phyloP scores from a whole-genome alignment of 2,797 vertebrate genomes.

The Erpetoichthys calabaricus region DNA sequence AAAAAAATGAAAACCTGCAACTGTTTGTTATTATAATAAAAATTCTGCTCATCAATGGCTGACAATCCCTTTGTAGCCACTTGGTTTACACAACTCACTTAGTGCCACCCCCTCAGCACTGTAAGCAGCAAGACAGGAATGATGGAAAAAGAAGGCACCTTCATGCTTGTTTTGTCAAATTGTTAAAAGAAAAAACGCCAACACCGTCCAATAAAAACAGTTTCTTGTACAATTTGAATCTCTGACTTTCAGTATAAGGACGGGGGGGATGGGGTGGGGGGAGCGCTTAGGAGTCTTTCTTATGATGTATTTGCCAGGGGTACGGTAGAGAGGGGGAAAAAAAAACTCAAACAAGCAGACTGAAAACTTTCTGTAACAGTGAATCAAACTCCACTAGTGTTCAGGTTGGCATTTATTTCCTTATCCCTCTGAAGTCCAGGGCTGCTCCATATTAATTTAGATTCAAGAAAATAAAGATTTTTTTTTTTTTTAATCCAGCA shows the following conservation, averaged over 20 bases:
- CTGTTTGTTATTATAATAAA: slow-evolving; percentile 51
- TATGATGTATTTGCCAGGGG: no score
- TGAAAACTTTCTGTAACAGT: no score
- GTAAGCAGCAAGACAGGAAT: slow-evolving; percentile 72
- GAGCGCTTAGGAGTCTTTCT: slow-evolving; percentile 29
- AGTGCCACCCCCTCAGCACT: no score
- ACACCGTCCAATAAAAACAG: no score
- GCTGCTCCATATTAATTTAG: slow-evolving; percentile 37
- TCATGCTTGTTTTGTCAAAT: slow-evolving; percentile 72
- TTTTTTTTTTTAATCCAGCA: slow-evolving; percentile 7
- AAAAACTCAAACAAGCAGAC: slow-evolving; percentile 31
- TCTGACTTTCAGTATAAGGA: slow-evolving; percentile 34
- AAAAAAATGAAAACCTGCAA: no score
- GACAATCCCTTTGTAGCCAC: slow-evolving; percentile 50
- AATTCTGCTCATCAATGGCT: slow-evolving; percentile 56
- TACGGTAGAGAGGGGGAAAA: slow-evolving; percentile 7
- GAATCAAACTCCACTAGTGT: slow-evolving; percentile 31
- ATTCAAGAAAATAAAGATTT: slow-evolving; percentile 26
- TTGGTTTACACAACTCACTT: slow-evolving; percentile 46
- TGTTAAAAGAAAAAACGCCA: slow-evolving; percentile 62
- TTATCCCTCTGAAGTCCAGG: slow-evolving; percentile 33
- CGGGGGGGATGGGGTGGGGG: slow-evolving; percentile 35
- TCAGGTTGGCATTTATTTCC: slow-evolving; percentile 27
- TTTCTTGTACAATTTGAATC: no score
- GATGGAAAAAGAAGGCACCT: slow-evolving; percentile 88